Conservation (phyloP, 2,797 vertebrate genomes). For the Anabacerthia variegaticeps region DNA sequence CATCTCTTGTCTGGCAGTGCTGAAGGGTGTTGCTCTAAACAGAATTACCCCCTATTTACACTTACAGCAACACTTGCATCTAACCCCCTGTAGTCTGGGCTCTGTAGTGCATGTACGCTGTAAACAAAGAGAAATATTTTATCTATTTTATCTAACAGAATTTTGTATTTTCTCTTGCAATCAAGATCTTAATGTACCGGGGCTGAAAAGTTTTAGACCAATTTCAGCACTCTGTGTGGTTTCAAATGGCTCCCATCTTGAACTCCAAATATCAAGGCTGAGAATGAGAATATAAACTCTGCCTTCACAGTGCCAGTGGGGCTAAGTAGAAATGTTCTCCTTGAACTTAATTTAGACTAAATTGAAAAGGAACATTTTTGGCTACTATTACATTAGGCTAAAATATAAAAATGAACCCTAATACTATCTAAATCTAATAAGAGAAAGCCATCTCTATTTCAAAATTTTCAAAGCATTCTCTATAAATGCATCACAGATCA, state of each 20-base stretch:
- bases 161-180: not conserved
- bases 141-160: not conserved
- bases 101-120: not conserved
- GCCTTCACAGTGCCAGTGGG: slow-evolving; percentile 49
- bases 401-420: slow-evolving; percentile 80
- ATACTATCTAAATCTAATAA: slow-evolving; percentile 86
- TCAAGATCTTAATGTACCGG: not conserved
- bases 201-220: not conserved
- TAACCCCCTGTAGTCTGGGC: not conserved
- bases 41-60: not conserved
- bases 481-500: slow-evolving; percentile 87
- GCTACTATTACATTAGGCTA: slow-evolving; percentile 75
- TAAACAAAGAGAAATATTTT: not conserved
- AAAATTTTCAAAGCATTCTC: slow-evolving; percentile 78
- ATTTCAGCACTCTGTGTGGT: not conserved
- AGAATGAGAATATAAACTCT: slow-evolving; percentile 57
- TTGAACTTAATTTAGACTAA: slow-evolving; percentile 74
- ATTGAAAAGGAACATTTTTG: slow-evolving; percentile 77
- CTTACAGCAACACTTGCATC: not conserved
- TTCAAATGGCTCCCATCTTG: not conserved
- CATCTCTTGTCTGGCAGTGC: not conserved
- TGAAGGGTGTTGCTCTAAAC: not conserved
- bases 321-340: slow-evolving; percentile 64
- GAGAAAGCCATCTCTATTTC: slow-evolving; percentile 83
- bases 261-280: not conserved